Base-by-base conservation (phyloP, 2,888 invertebrate species). In the Dolomedes plantarius region DNA sequence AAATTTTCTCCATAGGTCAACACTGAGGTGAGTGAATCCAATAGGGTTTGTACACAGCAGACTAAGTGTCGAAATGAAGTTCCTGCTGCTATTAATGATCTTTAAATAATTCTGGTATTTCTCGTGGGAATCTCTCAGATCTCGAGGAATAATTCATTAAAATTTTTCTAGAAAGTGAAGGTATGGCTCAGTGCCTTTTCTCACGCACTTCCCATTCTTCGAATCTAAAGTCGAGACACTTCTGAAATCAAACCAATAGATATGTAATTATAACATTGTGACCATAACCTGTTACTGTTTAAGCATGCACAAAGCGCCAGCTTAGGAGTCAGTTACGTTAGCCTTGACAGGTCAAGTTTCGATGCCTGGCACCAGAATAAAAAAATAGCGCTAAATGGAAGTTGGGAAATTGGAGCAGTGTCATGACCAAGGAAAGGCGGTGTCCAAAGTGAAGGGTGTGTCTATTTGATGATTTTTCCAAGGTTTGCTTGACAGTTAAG, bases 341-440 rank as follows among this genome's bases (percentile, higher is more conserved):
- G 56, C 81, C 81, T 81, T 81, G 81, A 81, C 81, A 81, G 81
- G 81, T 81, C 81, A 81, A 74, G 56, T 56, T 56, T 36, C 68
- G 28, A 56, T 50, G 36, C 78, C 36, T 62, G 76, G 67, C 16
- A n/a, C 27, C 39, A 68, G 23, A 41, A 29, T 28, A 29, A 67
- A 11, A 46, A 67, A 75, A 6, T 31, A 56, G 56, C 19, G 16
- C 41, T 46, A 46, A 78, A 64, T 19, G 71, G 71, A 78, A 78
- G 65, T 23, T 68, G 62, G n/a, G 56, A 81, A 81, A 81, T 68
- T 81, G 50, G 81, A 81, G 81, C 81, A 81, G 74, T 81, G 81
- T 81, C 81, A 81, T 68, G 81, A 68, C 36, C 81, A 74, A 50
- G 64, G 41, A 46, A 72, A 72, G 81, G 81, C 68, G 81, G 73